These are phyloP conservation scores for Phenacoccus solenopsis DNA, from an alignment of 1,140 invertebrate genomes.

Conservation along the genomic window DNA sequence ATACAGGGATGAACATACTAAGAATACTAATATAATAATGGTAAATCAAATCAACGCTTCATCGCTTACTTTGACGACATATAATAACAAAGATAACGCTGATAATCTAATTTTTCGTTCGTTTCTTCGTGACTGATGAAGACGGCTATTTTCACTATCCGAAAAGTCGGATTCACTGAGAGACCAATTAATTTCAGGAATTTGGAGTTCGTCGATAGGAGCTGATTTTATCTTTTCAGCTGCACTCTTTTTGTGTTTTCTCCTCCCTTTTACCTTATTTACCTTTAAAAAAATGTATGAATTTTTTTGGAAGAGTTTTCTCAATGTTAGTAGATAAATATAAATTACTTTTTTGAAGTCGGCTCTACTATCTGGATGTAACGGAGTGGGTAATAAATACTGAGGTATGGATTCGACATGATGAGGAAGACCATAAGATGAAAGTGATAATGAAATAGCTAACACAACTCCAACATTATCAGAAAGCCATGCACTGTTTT, in stretches of 20 bases:
- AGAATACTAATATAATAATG: neutral
- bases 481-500: neutral
- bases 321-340: neutral
- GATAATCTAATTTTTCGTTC: constrained; percentile 1
- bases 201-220: neutral
- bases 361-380: neutral
- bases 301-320: neutral
- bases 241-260: neutral
- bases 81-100: neutral
- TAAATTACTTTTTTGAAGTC: neutral
- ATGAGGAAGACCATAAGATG: constrained; percentile 3
- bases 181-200: neutral
- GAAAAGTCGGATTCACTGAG: constrained; percentile 1
- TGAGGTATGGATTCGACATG: neutral
- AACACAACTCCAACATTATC: neutral
- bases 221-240: neutral
- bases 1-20: neutral
- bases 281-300: neutral
- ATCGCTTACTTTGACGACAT: neutral
- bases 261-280: neutral
- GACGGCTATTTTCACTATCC: neutral
- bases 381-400: neutral
- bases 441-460: neutral
- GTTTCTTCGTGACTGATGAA: neutral
- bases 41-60: neutral